phyloP scores from a whole-genome alignment of 37 sponge, comb jelly and placozoan species.

The Dysidea cf. avara region DNA sequence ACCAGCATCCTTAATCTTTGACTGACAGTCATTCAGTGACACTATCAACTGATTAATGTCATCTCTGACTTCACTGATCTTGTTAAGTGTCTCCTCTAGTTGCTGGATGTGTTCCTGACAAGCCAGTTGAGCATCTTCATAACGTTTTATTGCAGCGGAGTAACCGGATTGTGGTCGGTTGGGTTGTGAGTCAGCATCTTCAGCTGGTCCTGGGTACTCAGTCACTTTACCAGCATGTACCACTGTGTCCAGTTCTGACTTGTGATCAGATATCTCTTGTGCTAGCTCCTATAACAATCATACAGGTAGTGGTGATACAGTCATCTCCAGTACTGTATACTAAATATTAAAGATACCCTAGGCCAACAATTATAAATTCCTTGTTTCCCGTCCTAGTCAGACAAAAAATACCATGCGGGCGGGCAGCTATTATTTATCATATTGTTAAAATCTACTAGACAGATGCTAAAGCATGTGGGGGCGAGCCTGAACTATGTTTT shows the following conservation, averaged over 20 bases:
- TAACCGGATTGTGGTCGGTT: constrained; percentile 38
- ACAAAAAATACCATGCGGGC: too few species aligned
- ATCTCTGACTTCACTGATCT: constrained; percentile 5
- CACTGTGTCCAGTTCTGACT: constrained; percentile 11
- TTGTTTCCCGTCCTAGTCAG: too few species aligned
- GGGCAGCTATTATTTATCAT: too few species aligned
- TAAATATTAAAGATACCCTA: too few species aligned
- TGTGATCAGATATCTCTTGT: constrained; percentile 34
- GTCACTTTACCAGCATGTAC: constrained; percentile 33
- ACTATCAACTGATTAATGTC: constrained; percentile 31
- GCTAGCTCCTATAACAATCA: constrained; percentile 34
- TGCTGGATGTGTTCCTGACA: background rate
- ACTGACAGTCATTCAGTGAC: constrained; percentile 28
- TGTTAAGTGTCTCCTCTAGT: constrained; percentile 16
- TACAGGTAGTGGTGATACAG: too few species aligned
- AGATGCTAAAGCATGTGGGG: too few species aligned
- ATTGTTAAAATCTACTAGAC: too few species aligned
- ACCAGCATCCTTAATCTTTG: constrained; percentile 33
- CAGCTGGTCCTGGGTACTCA: constrained; percentile 5
- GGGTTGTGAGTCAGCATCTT: too few species aligned
- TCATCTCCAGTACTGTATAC: too few species aligned
- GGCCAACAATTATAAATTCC: too few species aligned
- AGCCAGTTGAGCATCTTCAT: constrained; percentile 20
- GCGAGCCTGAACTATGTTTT: too few species aligned
- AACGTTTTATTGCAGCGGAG: constrained; percentile 39